Evolutionary conservation across 92 coral and sea anemone genomes (phyloP).

Genomic region (Pocillopora grandis): DNA sequence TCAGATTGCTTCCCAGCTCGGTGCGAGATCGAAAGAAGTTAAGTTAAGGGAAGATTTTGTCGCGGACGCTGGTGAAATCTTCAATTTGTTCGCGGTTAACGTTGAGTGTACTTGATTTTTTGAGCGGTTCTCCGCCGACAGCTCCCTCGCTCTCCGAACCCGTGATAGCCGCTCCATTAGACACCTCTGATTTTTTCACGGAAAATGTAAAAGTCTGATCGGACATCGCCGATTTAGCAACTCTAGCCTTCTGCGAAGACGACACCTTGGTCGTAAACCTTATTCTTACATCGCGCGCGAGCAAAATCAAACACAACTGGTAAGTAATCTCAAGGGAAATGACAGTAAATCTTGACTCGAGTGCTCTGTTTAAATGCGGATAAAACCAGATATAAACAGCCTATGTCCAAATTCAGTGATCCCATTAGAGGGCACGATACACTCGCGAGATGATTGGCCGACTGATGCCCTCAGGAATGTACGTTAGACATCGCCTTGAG

Average conservation of each 20-base stretch:
- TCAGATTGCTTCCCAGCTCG: too few species aligned
- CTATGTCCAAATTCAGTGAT: slow-evolving; percentile 37
- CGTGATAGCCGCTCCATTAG: not conserved
- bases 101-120: slow-evolving; percentile 68
- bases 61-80: slow-evolving; percentile 77
- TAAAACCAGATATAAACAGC: slow-evolving; percentile 20
- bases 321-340: slow-evolving; percentile 31
- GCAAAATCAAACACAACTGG: not conserved
- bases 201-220: slow-evolving; percentile 35
- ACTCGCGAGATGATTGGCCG: slow-evolving; percentile 6
- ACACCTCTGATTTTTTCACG: slow-evolving; percentile 35
- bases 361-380: slow-evolving; percentile 14
- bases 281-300: slow-evolving; percentile 24
- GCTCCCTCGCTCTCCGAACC: slow-evolving; percentile 15
- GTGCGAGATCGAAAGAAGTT: too few species aligned
- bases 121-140: slow-evolving; percentile 30
- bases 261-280: slow-evolving; percentile 31
- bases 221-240: slow-evolving; percentile 18
- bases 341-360: slow-evolving; percentile 1
- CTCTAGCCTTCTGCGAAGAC: slow-evolving; percentile 21
- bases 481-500: slow-evolving; percentile 7
- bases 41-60: slow-evolving; percentile 62
- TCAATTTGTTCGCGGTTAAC: slow-evolving; percentile 73
- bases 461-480: not conserved
- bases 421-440: slow-evolving; percentile 24